phyloP scores from a whole-genome alignment of 2,888 invertebrate species.

The Barypeithes pellucidus region DNA sequence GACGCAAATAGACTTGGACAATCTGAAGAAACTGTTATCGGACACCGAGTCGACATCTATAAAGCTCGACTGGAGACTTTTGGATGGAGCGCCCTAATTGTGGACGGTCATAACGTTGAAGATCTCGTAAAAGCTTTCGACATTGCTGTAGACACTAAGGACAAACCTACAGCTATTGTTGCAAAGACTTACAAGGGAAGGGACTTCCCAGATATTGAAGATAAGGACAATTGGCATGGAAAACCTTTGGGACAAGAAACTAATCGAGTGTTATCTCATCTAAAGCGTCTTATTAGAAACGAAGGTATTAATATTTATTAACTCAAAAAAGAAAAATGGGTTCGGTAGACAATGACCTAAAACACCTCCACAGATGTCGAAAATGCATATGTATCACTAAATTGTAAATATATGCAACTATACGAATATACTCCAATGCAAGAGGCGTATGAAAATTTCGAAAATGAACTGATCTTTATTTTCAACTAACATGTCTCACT shows the following conservation, averaged over 20 bases:
- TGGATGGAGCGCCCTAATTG: slow-evolving; percentile 90
- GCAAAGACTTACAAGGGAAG: slow-evolving; percentile 98
- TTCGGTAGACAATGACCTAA: too few species aligned
- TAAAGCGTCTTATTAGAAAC: slow-evolving; percentile 79
- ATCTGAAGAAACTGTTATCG: slow-evolving; percentile 93
- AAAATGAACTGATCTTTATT: too few species aligned
- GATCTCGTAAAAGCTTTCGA: slow-evolving; percentile 92
- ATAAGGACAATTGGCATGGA: slow-evolving; percentile 97
- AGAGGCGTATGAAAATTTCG: too few species aligned
- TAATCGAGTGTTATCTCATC: slow-evolving; percentile 78
- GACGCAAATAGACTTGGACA: slow-evolving; percentile 98
- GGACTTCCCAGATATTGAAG: slow-evolving; percentile 91
- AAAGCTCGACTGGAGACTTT: slow-evolving; percentile 89
- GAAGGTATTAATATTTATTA: slow-evolving; percentile 66
- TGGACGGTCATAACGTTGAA: slow-evolving; percentile 96
- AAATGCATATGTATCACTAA: too few species aligned
- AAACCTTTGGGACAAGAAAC: slow-evolving; percentile 92
- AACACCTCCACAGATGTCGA: too few species aligned
- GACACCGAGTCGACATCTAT: slow-evolving; percentile 90
- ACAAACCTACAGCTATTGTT: slow-evolving; percentile 91
- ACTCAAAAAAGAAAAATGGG: too few species aligned
- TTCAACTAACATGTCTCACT: too few species aligned
- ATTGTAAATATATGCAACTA: too few species aligned
- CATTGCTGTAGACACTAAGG: slow-evolving; percentile 81
- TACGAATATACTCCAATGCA: too few species aligned